A percentile compares a stretch with the other conserved stretches of the same genome.
Evolutionary conservation across 2,888 invertebrate genomes (phyloP).

Genomic region (Hemistola chrysoprasaria): DNA sequence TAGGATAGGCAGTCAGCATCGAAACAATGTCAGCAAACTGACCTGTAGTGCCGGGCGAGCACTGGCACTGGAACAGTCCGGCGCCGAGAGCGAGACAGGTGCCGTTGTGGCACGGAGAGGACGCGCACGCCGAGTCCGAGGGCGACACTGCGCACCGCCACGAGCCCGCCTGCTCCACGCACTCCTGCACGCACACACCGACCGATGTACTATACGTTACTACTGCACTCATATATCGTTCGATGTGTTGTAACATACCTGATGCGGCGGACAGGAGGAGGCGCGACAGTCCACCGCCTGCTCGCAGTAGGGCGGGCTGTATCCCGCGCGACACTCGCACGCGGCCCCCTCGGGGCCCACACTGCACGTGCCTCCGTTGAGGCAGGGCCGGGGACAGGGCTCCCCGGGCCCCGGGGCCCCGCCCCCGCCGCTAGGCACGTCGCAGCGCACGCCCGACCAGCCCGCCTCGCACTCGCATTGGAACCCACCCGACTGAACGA

Average conservation of each 20-base stretch:
- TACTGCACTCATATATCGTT: neutral
- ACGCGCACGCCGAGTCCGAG: slow-evolving; percentile 85
- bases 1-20: too few relatives aligned
- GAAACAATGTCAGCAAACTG: slow-evolving; percentile 26
- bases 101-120: slow-evolving; percentile 88
- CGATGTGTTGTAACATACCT: slow-evolving; percentile 35
- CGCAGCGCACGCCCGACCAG: slow-evolving; percentile 80
- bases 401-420: slow-evolving; percentile 50
- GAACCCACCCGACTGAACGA: slow-evolving; percentile 70
- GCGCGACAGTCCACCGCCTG: slow-evolving; percentile 85
- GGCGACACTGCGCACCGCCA: slow-evolving; percentile 84
- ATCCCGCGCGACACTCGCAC: slow-evolving; percentile 86
- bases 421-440: slow-evolving; percentile 53
- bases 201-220: neutral
- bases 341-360: slow-evolving; percentile 43
- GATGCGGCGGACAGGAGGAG: slow-evolving; percentile 48
- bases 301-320: slow-evolving; percentile 85
- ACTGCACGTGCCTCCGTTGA: slow-evolving; percentile 84
- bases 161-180: slow-evolving; percentile 64
- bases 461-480: slow-evolving; percentile 87
- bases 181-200: slow-evolving; percentile 52
- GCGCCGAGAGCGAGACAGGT: slow-evolving; percentile 85
- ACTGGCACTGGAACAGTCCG: slow-evolving; percentile 87
- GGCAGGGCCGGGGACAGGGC: slow-evolving; percentile 83
- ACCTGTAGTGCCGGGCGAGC: slow-evolving; percentile 75